Evolutionary conservation across 2,888 invertebrate genomes (phyloP).

Genomic region (Dendrolimus pini): DNA sequence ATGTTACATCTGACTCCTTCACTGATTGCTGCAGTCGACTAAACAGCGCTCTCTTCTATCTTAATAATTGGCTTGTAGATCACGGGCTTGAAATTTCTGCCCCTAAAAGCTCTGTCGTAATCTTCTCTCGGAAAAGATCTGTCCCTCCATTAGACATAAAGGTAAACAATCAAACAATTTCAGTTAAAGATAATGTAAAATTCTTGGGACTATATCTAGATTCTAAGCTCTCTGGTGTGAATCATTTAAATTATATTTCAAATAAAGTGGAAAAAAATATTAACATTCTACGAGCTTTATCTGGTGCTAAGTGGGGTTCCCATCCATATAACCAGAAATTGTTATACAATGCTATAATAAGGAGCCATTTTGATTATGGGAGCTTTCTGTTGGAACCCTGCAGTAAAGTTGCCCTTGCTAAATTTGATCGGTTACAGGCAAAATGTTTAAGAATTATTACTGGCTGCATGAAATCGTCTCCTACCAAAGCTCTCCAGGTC

Average conservation of each 20-base stretch:
- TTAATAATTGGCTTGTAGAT: background rate
- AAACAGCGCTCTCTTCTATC: too few species aligned
- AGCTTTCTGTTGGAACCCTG: background rate
- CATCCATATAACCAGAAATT: background rate
- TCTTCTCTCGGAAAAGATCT: background rate
- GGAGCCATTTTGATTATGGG: background rate
- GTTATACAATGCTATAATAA: background rate
- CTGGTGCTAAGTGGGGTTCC: background rate
- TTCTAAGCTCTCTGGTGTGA: conserved; percentile 7
- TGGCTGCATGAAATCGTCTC: too few species aligned
- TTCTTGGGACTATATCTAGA: conserved; percentile 2
- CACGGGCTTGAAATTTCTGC: conserved; percentile 12
- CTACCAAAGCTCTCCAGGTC: too few species aligned
- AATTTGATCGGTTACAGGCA: background rate
- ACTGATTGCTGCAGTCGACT: too few species aligned
- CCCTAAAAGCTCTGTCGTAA: conserved; percentile 9
- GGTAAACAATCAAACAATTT: background rate
- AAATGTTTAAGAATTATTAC: too few species aligned
- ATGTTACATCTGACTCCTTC: background rate
- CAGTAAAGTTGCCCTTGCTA: background rate
- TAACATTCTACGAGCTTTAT: conserved; percentile 10
- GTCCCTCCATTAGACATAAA: background rate
- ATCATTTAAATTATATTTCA: conserved; percentile 6
- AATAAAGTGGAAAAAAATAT: conserved; percentile 12
- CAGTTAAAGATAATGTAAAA: too few species aligned